Base-by-base conservation (phyloP, 2,888 invertebrate species). In the Leucophenga montana region DNA sequence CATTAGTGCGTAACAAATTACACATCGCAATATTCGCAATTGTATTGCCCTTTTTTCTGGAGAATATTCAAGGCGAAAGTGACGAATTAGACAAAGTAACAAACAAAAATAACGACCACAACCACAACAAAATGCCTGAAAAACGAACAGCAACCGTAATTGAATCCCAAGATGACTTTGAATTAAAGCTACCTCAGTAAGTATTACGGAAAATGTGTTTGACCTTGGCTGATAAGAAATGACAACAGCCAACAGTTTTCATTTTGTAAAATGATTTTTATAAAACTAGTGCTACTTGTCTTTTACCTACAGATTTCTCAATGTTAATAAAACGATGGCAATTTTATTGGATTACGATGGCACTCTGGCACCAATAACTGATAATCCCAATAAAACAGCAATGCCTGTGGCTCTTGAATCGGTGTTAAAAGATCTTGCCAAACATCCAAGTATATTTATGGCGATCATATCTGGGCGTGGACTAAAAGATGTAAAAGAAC, bases 341-440 rank as follows among this genome's bases (percentile, higher is more conserved):
- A 87, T 94, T 1, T 86, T 94, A 0, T 86, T 94, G 78, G 94
- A 94, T 85, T 94, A 93, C 80, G 94, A 94, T 86, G 94, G 94
- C 59, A 94, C 94, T 4, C 86, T 94, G 75, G 93, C 94, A 0
- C 93, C 93, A 1, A 92, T 94, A 64, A 92, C 92, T 0, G 91
- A 92, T 3, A 93, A 93, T 88, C 94, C 94, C 1, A 92, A 92
- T 84, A 89, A 93, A 54, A 93, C 94, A 1, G 90, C 91, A 46
- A 91, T 94, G 79, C 92, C 93, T 1, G 86, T 90, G 9, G 93
- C 93, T 85, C 92, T 93, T 0, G 93, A 93, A 85, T 90, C 90
- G 73, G 90, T 92, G 44, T 86, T 94, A 16, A 91, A 91, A 75
- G 90, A 91, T 79, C 85, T 94, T 44, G 91, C 93, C 1, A 92